phyloP scores from a whole-genome alignment of 53 echinoderm and acorn worm genomes.

The Hippasteria phrygiana region DNA sequence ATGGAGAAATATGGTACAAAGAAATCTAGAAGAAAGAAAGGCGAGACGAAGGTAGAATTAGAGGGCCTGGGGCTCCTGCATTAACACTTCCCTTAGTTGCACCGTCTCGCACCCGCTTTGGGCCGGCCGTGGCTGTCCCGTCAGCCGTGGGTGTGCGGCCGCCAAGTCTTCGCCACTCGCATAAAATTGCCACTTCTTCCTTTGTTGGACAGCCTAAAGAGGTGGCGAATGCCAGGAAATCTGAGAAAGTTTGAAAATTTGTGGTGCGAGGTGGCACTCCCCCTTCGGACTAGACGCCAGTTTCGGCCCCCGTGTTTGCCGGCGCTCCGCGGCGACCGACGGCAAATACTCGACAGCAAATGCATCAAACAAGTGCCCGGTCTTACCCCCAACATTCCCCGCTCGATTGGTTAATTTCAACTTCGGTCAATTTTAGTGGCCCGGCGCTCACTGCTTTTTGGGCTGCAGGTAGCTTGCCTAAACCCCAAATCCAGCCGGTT shows the following conservation, averaged over 20 bases:
- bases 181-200: too few relatives aligned
- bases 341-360: slow-evolving; percentile 20
- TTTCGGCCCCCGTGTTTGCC: not conserved
- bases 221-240: not conserved
- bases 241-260: not conserved
- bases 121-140: too few relatives aligned
- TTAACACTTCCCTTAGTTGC: too few relatives aligned
- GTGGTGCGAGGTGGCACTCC: not conserved
- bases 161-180: too few relatives aligned
- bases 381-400: not conserved
- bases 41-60: too few relatives aligned
- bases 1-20: too few relatives aligned
- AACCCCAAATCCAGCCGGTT: slow-evolving; percentile 23
- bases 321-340: slow-evolving; percentile 12
- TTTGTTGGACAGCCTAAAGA: not conserved
- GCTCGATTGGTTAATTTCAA: slow-evolving; percentile 28
- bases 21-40: too few relatives aligned
- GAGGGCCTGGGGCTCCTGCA: too few relatives aligned
- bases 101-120: too few relatives aligned
- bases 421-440: slow-evolving; percentile 16
- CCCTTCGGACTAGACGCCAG: slow-evolving; percentile 14
- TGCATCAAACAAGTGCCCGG: not conserved
- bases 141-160: too few relatives aligned
- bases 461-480: slow-evolving; percentile 29
- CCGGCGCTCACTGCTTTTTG: not conserved